A percentile compares a stretch with the other conserved stretches of the same genome.
These are phyloP conservation scores for Pseudomyrmex flavicornis DNA, from an alignment of 1,140 invertebrate species.

Conservation along the genomic window DNA sequence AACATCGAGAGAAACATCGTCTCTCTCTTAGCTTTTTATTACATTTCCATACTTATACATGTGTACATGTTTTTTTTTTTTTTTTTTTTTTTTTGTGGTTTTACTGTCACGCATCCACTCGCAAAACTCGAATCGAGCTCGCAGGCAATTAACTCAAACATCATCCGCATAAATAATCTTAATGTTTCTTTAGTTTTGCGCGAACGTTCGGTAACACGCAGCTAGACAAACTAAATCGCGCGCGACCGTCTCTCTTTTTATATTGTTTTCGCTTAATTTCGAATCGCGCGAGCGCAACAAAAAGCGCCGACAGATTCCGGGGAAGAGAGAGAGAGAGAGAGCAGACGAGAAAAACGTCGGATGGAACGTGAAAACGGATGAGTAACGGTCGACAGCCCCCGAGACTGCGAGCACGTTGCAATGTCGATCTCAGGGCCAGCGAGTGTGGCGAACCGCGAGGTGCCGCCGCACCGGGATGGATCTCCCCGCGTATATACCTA, in stretches of 20 bases:
- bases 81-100: no score
- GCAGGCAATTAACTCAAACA: no score
- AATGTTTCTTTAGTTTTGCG: neutral
- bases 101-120: no score
- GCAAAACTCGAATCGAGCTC: no score
- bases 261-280: slow-evolving; percentile 47
- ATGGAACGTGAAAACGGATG: slow-evolving; percentile 79
- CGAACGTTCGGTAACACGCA: neutral
- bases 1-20: neutral
- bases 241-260: neutral
- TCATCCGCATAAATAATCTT: neutral
- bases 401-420: slow-evolving; percentile 69
- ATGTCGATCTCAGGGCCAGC: slow-evolving; percentile 77
- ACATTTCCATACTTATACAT: no score
- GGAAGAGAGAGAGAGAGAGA: slow-evolving; percentile 18
- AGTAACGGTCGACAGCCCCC: slow-evolving; percentile 80
- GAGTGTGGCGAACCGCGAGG: slow-evolving; percentile 75
- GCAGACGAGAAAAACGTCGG: slow-evolving; percentile 65
- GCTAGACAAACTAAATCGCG: no score
- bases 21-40: neutral
- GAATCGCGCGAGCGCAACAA: slow-evolving; percentile 51
- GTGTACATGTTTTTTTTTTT: no score
- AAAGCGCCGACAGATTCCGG: slow-evolving; percentile 46
- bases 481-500: slow-evolving; percentile 41
- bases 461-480: slow-evolving; percentile 66